Base-by-base conservation (phyloP, 2,113 vertebrate species). In the Noctilio leporinus region DNA sequence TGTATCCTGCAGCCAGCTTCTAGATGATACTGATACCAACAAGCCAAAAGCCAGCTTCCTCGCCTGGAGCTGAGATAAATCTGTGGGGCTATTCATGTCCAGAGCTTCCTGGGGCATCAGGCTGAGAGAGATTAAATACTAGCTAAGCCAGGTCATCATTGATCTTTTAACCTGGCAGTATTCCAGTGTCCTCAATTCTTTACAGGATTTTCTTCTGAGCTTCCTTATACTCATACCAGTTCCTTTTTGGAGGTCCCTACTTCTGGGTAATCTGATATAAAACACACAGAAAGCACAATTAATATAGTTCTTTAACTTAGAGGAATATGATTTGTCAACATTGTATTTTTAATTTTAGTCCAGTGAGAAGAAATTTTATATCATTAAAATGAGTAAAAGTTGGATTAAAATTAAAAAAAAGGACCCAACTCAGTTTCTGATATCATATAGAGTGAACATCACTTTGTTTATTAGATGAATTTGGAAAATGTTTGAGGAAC, bases 261-360 rank as follows among this genome's bases (percentile, higher is more conserved):
- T 77, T 51, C 80, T 76, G 40, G 5, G 65, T 72, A 93, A 33
- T 0, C 22, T 64, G n/a, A 9, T 57, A 33, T 51, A 62, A 89
- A 16, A 62, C 30, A 83, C 4, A 10, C 14, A 30, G 7, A 38
- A 22, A 38, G 3, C 16, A 70, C 33, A 65, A 47, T 5, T 47
- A 69, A 94, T 75, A 35, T 12, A 51, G 5, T 72, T 77, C 38
- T 43, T 96, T 82, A 82, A 89, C 35, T 94, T 82, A 57, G 30
- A 2, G 53, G 40, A 83, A 95, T 82, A 35, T 28, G 24, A 57
- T 88, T 78, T 86, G 5, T 51, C 49, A 70, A 91, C 91, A 53
- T 45, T 75, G 11, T 40, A 88, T 64, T 95, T 89, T 95, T 64
- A 77, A 75, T 88, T 85, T 94, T 26, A 78, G 72, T 80, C 20